Base-by-base conservation (phyloP, 2,113 vertebrate genomes). In the Colossoma macropomum region DNA sequence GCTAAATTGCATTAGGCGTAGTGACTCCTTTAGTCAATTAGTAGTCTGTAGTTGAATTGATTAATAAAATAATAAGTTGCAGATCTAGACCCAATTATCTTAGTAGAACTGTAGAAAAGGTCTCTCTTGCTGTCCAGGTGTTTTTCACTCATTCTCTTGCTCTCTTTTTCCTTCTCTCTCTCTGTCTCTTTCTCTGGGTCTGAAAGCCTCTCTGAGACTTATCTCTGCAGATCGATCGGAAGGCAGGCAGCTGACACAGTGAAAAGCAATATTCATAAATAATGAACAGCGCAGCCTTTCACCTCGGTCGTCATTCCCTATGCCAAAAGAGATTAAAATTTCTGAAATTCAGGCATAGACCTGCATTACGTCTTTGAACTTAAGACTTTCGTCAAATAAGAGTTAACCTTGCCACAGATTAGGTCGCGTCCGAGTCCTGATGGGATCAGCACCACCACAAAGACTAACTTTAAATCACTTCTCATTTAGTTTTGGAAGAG, bases 201-300 rank as follows among this genome's bases (percentile, higher is more conserved):
- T 45, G 80, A 90, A 87, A 79, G 21, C 56, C 84, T 34, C 63
- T 63, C 68, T 48, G 68, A 87, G 75, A 84, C 88, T 90, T 80
- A 71, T 83, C 85, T 84, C 78, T 90, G 88, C 86, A 74, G 93
- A 97, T 98, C 96, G 94, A 95, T 96, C 95, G 87, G 90, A 91
- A 93, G 92, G 94, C 81, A 60, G 90, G 91, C 89, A 94, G 92
- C 94, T 94, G 94, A 95, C 93, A 90, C 87, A 88, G 92, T 92
- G 91, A 92, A 95, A 95, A 94, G 95, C 92, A 92, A 93, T 92
- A 92, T 93, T 94, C 89, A 95, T 97, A 95, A 96, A 96, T 97
- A 96, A 96, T 96, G 91, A 95, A 96, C 92, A 89, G 84, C 87
- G 84, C 85, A n/a, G 32, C 65, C 84, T 77, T 87, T 75, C 69